Evolutionary conservation across 2,797 vertebrate genomes (phyloP).

Genomic region (Thaleichthys pacificus): DNA sequence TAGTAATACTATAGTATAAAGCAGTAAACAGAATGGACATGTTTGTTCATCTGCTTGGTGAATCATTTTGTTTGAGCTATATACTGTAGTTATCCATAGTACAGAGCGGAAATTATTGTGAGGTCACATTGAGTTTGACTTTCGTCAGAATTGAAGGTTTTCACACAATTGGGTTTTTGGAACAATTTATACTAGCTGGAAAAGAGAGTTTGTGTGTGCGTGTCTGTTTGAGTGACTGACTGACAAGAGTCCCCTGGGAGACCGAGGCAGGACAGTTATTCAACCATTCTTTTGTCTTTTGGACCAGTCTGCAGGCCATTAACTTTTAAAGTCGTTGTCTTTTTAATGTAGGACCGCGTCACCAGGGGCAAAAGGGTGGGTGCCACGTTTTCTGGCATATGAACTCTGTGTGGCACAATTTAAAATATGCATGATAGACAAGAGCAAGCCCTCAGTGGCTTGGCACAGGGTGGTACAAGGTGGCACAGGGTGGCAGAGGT

Average conservation of each 20-base stretch:
- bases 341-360: conserved; percentile 53
- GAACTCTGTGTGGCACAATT: conserved; percentile 44
- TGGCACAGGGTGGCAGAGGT: conserved; percentile 39
- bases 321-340: conserved; percentile 68
- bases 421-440: conserved; percentile 69
- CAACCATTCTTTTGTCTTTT: conserved; percentile 69
- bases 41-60: not conserved
- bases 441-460: conserved; percentile 60
- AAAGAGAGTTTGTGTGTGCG: conserved; percentile 11
- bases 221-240: conserved; percentile 52
- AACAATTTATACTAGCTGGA: not conserved
- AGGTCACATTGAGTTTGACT: not conserved
- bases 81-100: not conserved
- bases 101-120: not conserved
- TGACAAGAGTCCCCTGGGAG: conserved; percentile 62
- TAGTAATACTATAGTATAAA: not conserved
- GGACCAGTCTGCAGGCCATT: conserved; percentile 64
- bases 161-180: not conserved
- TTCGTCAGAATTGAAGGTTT: conserved; percentile 31
- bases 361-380: conserved; percentile 49
- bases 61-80: not conserved
- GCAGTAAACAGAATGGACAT: not conserved
- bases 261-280: conserved; percentile 62
- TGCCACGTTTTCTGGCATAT: conserved; percentile 28
- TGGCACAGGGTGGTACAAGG: not conserved